These are phyloP conservation scores for Epinotia nisella DNA, from an alignment of 2,888 invertebrate species.

Conservation along the genomic window DNA sequence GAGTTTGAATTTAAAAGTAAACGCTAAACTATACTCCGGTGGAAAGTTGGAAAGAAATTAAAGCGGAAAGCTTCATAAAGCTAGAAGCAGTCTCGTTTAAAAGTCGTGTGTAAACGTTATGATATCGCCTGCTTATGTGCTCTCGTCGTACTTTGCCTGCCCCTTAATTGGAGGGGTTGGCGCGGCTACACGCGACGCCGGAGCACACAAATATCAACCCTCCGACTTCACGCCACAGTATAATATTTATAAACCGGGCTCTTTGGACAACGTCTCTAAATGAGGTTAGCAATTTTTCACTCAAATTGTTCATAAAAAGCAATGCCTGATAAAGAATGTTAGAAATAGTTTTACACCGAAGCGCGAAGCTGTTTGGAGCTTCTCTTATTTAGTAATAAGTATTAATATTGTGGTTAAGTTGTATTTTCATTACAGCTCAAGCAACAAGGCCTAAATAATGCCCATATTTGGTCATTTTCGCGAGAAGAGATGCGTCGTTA, in stretches of 20 bases:
- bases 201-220: conserved; percentile 69
- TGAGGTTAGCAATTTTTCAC: conserved; percentile 70
- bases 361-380: not conserved
- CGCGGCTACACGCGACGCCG: conserved; percentile 69
- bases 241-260: conserved; percentile 58
- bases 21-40: conserved; percentile 19
- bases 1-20: conserved; percentile 32
- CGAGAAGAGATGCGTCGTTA: too few relatives aligned
- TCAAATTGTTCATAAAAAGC: conserved; percentile 72
- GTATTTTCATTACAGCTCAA: too few relatives aligned
- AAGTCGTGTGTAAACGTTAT: conserved; percentile 77
- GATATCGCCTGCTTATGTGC: conserved; percentile 76
- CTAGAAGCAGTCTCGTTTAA: conserved; percentile 67
- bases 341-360: conserved; percentile 7
- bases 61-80: conserved; percentile 66
- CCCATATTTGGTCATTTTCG: too few relatives aligned
- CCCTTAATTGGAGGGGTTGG: conserved; percentile 79
- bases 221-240: conserved; percentile 56
- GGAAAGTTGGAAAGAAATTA: conserved; percentile 51
- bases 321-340: conserved; percentile 48
- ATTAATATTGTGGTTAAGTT: not conserved
- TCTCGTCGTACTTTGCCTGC: conserved; percentile 76
- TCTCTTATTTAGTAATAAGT: conserved; percentile 24
- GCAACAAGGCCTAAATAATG: too few relatives aligned
- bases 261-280: conserved; percentile 62